Conservation (phyloP, 1,140 invertebrate genomes). For the Brachionus sp. region DNA sequence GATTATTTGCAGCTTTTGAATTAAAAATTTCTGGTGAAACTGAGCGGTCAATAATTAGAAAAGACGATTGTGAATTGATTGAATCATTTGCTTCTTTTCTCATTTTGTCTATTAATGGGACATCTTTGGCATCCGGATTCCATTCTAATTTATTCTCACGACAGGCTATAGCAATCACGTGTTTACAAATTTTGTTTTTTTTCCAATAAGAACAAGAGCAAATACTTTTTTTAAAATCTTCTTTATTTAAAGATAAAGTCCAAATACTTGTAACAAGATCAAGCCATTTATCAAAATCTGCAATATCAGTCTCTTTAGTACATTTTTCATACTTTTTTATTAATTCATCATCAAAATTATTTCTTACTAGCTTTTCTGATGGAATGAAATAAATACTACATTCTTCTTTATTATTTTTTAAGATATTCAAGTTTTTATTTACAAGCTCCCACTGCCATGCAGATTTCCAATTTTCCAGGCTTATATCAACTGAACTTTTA, state of each 20-base stretch:
- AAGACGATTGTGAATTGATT: no score
- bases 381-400: not conserved
- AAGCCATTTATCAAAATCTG: not conserved
- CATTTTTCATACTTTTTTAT: not conserved
- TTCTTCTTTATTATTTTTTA: not conserved
- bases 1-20: no score
- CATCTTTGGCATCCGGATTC: not conserved
- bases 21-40: no score
- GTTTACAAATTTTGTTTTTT: not conserved
- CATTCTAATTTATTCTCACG: not conserved
- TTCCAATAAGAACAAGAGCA: not conserved
- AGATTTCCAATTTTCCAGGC: not conserved
- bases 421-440: not conserved
- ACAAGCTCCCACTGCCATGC: not conserved
- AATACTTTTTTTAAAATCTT: not conserved
- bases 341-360: not conserved
- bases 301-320: not conserved
- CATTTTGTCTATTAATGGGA: not conserved
- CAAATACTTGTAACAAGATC: not conserved
- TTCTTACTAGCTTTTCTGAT: not conserved
- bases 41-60: no score
- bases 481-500: not conserved
- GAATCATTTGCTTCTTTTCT: not conserved
- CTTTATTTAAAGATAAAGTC: not conserved
- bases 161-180: not conserved